These are phyloP conservation scores for Heliconius himera DNA, from an alignment of 1,140 invertebrate species.

Conservation along the genomic window DNA sequence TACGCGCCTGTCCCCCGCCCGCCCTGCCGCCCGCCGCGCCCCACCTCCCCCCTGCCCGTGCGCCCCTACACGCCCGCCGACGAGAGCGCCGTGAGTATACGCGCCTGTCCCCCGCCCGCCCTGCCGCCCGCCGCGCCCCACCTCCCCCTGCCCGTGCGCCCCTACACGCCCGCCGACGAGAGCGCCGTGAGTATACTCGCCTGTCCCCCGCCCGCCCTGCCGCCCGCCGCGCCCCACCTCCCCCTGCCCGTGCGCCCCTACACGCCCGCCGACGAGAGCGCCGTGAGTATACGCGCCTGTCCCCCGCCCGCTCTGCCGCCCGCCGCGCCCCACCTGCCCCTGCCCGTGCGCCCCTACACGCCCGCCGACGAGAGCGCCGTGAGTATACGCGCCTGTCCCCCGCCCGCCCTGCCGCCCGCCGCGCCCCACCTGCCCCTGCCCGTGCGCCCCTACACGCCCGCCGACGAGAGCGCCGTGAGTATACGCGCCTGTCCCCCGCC, in stretches of 20 bases:
- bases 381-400: too few species aligned
- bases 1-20: too few species aligned
- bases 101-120: background rate
- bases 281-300: slow-evolving; percentile 39
- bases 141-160: too few species aligned
- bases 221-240: slow-evolving; percentile 40
- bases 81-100: slow-evolving; percentile 48
- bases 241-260: slow-evolving; percentile 59
- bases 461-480: slow-evolving; percentile 53
- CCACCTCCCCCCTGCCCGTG: slow-evolving; percentile 40
- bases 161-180: too few species aligned
- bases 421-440: slow-evolving; percentile 51
- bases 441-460: slow-evolving; percentile 49
- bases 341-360: too few species aligned
- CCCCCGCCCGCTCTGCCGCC: slow-evolving; percentile 8
- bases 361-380: too few species aligned
- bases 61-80: slow-evolving; percentile 50
- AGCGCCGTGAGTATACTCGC: too few species aligned
- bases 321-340: too few species aligned
- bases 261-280: slow-evolving; percentile 46
- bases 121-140: slow-evolving; percentile 1
- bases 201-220: slow-evolving; percentile 36
- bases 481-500: background rate
- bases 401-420: slow-evolving; percentile 42
- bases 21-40: too few species aligned